phyloP scores from a whole-genome alignment of 2,113 vertebrate genomes.

The Panthera leo region DNA sequence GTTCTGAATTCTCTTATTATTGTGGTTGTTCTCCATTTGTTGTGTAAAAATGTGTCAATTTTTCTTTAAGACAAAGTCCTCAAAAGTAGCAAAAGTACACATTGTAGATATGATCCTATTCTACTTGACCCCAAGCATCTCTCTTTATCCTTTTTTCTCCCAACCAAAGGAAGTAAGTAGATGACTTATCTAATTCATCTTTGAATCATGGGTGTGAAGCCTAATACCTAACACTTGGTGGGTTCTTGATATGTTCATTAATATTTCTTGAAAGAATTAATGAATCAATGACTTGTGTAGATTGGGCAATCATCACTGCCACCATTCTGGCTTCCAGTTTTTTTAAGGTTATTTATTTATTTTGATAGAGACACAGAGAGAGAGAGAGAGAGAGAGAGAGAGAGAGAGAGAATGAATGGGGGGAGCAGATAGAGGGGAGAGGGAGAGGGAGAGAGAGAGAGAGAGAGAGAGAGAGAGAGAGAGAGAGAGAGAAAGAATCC shows the following conservation, averaged over 20 bases:
- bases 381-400: no score
- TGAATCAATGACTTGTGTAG: background rate
- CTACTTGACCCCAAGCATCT: background rate
- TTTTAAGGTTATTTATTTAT: no score
- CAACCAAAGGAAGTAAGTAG: background rate
- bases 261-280: background rate
- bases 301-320: background rate
- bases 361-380: no score
- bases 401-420: no score
- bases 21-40: background rate
- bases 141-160: background rate
- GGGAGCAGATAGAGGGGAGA: no score
- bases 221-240: background rate
- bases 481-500: no score
- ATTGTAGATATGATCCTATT: background rate
- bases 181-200: background rate
- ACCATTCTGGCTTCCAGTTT: background rate
- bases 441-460: no score
- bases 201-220: background rate
- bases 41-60: background rate
- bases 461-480: no score
- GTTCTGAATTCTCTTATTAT: background rate
- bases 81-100: background rate
- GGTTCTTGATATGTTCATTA: background rate
- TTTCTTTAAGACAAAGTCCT: background rate